A percentile compares a stretch with the other conserved stretches of the same genome.
phyloP scores from a whole-genome alignment of 2,888 invertebrate genomes.

The Pogonocherus hispidulus region DNA sequence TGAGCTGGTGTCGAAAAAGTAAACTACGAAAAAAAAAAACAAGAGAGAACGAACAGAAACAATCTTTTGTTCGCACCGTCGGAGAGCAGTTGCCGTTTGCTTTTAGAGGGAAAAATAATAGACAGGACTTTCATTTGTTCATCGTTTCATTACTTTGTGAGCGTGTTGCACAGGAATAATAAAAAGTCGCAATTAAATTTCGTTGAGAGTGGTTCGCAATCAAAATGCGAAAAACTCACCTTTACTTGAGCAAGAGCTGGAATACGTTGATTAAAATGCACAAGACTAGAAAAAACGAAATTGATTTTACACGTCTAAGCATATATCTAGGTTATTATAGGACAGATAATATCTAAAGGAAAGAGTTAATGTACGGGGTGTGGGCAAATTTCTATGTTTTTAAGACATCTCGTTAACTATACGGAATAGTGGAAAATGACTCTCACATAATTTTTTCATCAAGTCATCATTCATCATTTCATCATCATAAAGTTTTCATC shows the following conservation, averaged over 20 bases:
- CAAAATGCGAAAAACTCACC: neutral
- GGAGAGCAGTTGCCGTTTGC: constrained; percentile 9
- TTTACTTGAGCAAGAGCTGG: neutral
- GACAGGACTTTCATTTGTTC: constrained; percentile 28
- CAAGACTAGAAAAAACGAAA: neutral
- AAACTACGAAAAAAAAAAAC: neutral
- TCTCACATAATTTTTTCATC: no score
- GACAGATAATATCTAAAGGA: no score
- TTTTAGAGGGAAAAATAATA: constrained; percentile 25
- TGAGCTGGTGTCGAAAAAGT: constrained; percentile 6
- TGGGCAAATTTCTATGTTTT: no score
- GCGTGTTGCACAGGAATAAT: neutral
- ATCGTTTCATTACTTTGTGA: neutral
- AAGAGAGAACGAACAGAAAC: constrained; percentile 1
- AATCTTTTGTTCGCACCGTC: constrained; percentile 19
- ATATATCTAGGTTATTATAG: no score
- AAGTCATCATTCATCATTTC: no score
- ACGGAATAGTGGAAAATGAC: no score
- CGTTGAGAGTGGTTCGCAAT: no score
- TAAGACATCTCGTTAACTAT: no score
- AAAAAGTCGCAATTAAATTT: neutral
- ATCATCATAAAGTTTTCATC: no score
- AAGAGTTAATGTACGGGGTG: no score
- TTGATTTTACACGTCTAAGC: no score
- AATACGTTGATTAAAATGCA: neutral